Evolutionary conservation across 2,113 vertebrate species (phyloP).

Genomic region (Paraplagusia blochii): DNA sequence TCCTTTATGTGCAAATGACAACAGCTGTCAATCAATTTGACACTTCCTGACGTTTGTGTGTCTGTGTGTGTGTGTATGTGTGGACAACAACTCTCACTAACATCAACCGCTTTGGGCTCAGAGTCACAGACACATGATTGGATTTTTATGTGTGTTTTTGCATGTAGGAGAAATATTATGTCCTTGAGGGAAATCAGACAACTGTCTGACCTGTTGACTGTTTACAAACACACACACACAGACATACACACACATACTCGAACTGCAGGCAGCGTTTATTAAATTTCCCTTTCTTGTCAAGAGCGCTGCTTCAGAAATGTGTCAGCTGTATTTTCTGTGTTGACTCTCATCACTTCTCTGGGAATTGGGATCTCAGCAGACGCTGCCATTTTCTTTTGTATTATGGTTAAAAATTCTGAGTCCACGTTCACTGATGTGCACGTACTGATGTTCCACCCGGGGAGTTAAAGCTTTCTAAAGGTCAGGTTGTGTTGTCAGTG

Average conservation of each 20-base stretch:
- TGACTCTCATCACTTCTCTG: slow-evolving; percentile 49
- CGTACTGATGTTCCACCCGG: slow-evolving; percentile 27
- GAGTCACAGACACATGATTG: slow-evolving; percentile 38
- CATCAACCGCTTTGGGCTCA: not conserved
- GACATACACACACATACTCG: slow-evolving; percentile 24
- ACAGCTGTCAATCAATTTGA: not conserved
- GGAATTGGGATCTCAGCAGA: slow-evolving; percentile 33
- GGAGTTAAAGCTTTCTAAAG: slow-evolving; percentile 39
- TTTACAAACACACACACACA: slow-evolving; percentile 25
- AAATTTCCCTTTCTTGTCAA: slow-evolving; percentile 32
- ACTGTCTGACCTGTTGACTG: slow-evolving; percentile 39
- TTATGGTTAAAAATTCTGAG: not conserved
- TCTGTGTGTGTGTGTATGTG: too few relatives aligned
- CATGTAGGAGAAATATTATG: slow-evolving; percentile 16
- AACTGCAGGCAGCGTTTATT: slow-evolving; percentile 35
- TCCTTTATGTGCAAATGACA: not conserved
- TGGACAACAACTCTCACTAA: too few relatives aligned
- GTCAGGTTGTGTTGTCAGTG: slow-evolving; percentile 38
- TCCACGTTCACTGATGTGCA: not conserved
- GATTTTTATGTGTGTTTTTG: slow-evolving; percentile 28
- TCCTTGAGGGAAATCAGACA: slow-evolving; percentile 61
- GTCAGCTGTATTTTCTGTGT: slow-evolving; percentile 52
- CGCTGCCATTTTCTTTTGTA: not conserved
- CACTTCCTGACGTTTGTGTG: too few relatives aligned
- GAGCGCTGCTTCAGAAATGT: slow-evolving; percentile 15